A percentile compares a stretch with the other conserved stretches of the same genome.
phyloP scores from a whole-genome alignment of 2,113 vertebrate species.

The Oryzias javanicus region DNA sequence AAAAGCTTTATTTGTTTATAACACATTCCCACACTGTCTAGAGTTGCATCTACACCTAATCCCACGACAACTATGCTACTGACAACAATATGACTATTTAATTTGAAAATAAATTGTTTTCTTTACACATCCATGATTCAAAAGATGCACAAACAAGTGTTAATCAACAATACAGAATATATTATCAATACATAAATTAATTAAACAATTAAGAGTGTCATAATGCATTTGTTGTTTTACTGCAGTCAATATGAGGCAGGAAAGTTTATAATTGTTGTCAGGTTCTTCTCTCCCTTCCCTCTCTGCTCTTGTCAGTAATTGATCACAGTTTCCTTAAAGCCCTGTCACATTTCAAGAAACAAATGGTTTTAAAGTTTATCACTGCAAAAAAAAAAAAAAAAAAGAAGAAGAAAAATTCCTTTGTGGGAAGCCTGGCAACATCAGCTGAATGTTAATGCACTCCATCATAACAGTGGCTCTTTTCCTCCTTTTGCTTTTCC shows the following conservation, averaged over 20 bases:
- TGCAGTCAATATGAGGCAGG: background rate
- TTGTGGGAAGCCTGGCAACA: constrained; percentile 29
- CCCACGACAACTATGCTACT: constrained; percentile 4
- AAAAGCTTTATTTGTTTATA: constrained; percentile 7
- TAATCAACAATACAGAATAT: background rate
- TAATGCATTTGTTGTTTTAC: background rate
- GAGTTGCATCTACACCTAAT: background rate
- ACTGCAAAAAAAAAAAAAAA: constrained; percentile 44
- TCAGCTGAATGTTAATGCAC: constrained; percentile 54
- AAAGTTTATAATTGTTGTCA: background rate
- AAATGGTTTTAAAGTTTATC: constrained; percentile 57
- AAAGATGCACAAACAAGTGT: constrained; percentile 18
- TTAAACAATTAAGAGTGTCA: constrained; percentile 11
- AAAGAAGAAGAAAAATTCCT: constrained; percentile 20
- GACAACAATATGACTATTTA: background rate
- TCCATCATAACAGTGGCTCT: constrained; percentile 46
- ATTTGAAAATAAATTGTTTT: constrained; percentile 10
- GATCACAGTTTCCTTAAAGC: constrained; percentile 30
- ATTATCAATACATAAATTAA: constrained; percentile 9
- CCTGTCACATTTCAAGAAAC: constrained; percentile 40
- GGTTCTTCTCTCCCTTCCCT: background rate
- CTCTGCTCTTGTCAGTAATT: constrained; percentile 27
- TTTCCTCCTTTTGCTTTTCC: constrained; percentile 29
- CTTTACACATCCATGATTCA: background rate
- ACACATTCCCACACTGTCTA: constrained; percentile 10